Evolutionary conservation across 2,888 invertebrate genomes (phyloP).

Genomic region (Resseliella maxima): DNA sequence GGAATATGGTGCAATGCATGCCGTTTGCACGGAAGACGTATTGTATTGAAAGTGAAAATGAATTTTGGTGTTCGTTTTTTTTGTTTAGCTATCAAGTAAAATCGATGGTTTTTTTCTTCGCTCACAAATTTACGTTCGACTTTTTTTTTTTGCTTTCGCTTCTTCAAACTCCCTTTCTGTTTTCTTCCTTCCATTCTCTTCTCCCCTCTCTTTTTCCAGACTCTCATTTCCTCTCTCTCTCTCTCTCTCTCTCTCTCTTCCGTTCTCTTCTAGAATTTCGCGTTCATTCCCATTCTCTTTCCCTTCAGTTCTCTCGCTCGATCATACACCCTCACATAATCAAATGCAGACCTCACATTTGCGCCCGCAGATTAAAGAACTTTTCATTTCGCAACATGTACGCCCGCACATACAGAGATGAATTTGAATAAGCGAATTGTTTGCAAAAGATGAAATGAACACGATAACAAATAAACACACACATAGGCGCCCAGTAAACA

Average conservation of each 20-base stretch:
- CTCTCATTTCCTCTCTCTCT: no score
- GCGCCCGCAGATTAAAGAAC: background rate
- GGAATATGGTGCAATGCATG: no score
- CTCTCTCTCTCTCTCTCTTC: no score
- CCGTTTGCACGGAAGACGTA: background rate
- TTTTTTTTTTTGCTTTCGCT: background rate
- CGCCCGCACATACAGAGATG: background rate
- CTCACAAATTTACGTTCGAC: background rate
- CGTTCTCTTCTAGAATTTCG: no score
- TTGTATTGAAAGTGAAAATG: slow-evolving; percentile 35
- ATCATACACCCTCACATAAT: background rate
- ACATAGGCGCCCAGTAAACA: background rate
- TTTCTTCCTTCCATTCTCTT: no score
- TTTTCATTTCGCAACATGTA: background rate
- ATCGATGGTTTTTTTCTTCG: background rate
- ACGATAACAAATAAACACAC: background rate
- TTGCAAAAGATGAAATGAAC: slow-evolving; percentile 21
- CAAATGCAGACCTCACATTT: background rate
- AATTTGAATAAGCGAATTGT: slow-evolving; percentile 20
- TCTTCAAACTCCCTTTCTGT: no score
- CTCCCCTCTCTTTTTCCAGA: no score
- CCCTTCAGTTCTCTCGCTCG: no score
- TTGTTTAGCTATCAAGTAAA: background rate
- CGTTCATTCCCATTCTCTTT: no score
- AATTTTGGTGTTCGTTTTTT: background rate